Evolutionary conservation across 2,888 invertebrate genomes (phyloP).

Genomic region (Agrochola lychnidis): DNA sequence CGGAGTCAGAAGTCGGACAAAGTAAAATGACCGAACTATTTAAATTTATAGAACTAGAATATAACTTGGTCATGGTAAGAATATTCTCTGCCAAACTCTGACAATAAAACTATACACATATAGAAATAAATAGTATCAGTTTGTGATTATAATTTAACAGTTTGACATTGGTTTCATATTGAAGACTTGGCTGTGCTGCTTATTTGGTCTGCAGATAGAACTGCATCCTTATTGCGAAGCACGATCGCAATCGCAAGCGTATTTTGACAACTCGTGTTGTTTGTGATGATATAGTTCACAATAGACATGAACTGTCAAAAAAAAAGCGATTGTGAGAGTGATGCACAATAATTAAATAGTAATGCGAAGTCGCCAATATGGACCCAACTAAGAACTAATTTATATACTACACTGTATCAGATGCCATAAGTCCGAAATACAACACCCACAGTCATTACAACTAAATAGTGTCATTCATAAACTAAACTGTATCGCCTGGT

Average conservation of each 20-base stretch:
- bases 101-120: conserved; percentile 43
- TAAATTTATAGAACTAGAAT: conserved; percentile 39
- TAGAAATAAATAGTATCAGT: conserved; percentile 45
- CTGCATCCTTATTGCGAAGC: background rate
- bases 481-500: conserved; percentile 49
- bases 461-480: conserved; percentile 41
- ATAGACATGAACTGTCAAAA: conserved; percentile 2
- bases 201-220: background rate
- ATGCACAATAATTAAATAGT: background rate
- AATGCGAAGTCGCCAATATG: conserved; percentile 12
- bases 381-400: conserved; percentile 21
- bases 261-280: conserved; percentile 15
- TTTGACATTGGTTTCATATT: conserved; percentile 19
- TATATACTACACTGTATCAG: conserved; percentile 33
- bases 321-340: conserved; percentile 1
- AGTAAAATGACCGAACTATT: conserved; percentile 25
- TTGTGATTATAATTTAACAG: conserved; percentile 38
- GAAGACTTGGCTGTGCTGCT: background rate
- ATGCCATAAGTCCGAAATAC: conserved; percentile 29
- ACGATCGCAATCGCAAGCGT: background rate
- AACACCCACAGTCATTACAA: conserved; percentile 32
- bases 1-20: conserved; percentile 21
- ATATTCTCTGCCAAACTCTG: conserved; percentile 34
- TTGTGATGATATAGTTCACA: conserved; percentile 9
- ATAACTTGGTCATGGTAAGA: conserved; percentile 53